Evolutionary conservation across 1,140 invertebrate genomes (phyloP).

Genomic region (Lepeophtheirus salmonis): DNA sequence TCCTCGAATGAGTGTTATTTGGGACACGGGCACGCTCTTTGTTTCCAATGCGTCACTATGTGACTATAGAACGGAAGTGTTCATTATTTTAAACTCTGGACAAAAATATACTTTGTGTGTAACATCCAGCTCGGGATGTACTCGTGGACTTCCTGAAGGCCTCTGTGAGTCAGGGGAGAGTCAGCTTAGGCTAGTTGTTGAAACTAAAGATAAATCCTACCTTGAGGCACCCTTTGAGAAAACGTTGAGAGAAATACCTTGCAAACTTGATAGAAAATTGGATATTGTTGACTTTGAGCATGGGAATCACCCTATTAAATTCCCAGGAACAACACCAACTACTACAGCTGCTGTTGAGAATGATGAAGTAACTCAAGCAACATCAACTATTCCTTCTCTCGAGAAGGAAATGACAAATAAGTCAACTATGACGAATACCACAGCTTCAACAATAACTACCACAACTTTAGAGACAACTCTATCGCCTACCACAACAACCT

Average conservation of each 20-base stretch:
- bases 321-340: no score
- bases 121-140: background rate
- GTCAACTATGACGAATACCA: background rate
- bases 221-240: background rate
- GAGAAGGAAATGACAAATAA: background rate
- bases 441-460: background rate
- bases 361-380: background rate
- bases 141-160: background rate
- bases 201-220: background rate
- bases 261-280: background rate
- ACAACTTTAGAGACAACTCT: background rate
- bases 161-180: background rate
- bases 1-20: background rate
- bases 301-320: background rate
- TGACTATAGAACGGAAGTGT: background rate
- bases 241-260: background rate
- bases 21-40: background rate
- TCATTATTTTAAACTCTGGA: background rate
- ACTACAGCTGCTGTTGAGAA: no score
- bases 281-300: background rate
- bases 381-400: no score
- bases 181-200: background rate
- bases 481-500: background rate
- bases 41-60: background rate
- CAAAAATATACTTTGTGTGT: background rate